Conservation (phyloP, 2,113 vertebrate species). For the Egretta garzetta region DNA sequence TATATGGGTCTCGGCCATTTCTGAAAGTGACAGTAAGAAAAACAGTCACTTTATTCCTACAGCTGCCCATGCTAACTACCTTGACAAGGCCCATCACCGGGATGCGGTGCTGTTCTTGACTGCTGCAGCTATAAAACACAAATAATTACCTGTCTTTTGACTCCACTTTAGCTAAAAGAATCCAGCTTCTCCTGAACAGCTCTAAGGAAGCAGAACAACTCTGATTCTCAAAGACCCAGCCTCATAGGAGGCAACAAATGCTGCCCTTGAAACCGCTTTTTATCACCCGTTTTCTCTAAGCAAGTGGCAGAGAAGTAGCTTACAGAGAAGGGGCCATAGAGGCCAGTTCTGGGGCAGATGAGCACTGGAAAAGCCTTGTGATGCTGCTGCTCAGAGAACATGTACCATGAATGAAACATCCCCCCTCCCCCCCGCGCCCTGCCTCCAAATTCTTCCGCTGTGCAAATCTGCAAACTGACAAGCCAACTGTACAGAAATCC, state of each 20-base stretch:
- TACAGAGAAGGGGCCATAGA: neutral
- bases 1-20: neutral
- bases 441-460: neutral
- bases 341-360: neutral
- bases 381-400: neutral
- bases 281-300: neutral
- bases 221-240: neutral
- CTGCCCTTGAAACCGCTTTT: neutral
- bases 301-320: neutral
- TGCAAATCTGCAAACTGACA: neutral
- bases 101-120: neutral
- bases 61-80: neutral
- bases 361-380: neutral
- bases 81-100: neutral
- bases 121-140: neutral
- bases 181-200: neutral
- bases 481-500: neutral
- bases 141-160: neutral
- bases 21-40: neutral
- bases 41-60: neutral
- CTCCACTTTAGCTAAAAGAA: neutral
- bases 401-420: fast-evolving
- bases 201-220: neutral
- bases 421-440: no score
- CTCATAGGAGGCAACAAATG: neutral